These are phyloP conservation scores for Chouioia cunea DNA, from an alignment of 2,888 invertebrate species.

Conservation along the genomic window DNA sequence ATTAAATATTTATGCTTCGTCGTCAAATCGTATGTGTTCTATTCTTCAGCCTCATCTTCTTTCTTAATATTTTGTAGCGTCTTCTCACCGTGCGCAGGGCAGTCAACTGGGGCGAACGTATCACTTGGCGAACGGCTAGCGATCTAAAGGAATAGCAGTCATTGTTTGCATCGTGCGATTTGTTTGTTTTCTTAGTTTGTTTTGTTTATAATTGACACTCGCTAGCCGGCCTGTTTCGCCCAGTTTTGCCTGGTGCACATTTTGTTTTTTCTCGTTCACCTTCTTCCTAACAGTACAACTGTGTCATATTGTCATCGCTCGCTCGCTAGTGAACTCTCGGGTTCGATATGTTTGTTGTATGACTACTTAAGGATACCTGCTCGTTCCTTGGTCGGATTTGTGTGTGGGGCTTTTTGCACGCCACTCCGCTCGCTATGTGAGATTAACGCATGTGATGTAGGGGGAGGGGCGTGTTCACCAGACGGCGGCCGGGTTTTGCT, in stretches of 20 bases:
- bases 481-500: conserved; percentile 55
- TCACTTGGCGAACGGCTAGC: conserved; percentile 41
- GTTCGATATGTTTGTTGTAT: conserved; percentile 58
- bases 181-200: conserved; percentile 14
- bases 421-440: not conserved
- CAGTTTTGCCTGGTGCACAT: not conserved
- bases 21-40: conserved; percentile 16
- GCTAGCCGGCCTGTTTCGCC: conserved; percentile 33
- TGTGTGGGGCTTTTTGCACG: conserved; percentile 5
- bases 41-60: conserved; percentile 38
- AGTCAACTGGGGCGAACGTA: conserved; percentile 34
- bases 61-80: no score
- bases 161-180: conserved; percentile 4
- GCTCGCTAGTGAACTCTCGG: conserved; percentile 54
- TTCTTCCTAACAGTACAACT: conserved; percentile 24
- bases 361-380: conserved; percentile 65
- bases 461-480: conserved; percentile 52
- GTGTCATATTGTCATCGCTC: conserved; percentile 39
- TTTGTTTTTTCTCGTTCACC: conserved; percentile 28
- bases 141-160: conserved; percentile 23
- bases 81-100: conserved; percentile 24
- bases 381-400: conserved; percentile 18
- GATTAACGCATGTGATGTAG: conserved; percentile 51
- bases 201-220: conserved; percentile 43
- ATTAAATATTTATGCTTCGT: no score